Evolutionary conservation across 2,113 vertebrate species (phyloP).

Genomic region (Callospermophilus lateralis): DNA sequence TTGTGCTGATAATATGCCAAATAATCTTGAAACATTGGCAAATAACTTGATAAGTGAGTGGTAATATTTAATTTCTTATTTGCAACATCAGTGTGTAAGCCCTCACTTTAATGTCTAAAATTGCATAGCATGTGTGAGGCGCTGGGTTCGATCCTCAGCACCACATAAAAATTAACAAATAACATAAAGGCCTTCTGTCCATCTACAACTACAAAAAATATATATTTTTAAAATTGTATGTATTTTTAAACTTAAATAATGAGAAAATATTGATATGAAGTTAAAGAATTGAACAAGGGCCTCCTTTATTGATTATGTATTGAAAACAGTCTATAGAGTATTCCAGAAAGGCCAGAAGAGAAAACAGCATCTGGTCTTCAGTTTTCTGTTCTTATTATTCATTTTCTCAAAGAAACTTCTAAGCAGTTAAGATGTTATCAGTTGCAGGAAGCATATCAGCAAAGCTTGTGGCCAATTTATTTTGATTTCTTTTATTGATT

Average conservation of each 20-base stretch:
- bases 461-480: conserved; percentile 28
- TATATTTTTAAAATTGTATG: not conserved
- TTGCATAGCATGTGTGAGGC: no score
- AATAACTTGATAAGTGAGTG: not conserved
- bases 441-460: not conserved
- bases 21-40: not conserved
- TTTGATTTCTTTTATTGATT: not conserved
- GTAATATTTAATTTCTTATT: not conserved
- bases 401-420: conserved; percentile 29
- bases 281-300: not conserved
- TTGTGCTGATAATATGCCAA: not conserved
- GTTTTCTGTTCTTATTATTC: conserved; percentile 32
- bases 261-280: not conserved
- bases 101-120: not conserved
- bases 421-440: conserved; percentile 46
- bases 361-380: conserved; percentile 27
- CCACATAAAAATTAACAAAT: no score
- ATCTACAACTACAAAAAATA: no score
- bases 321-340: not conserved
- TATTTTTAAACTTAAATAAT: not conserved
- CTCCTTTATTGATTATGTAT: not conserved
- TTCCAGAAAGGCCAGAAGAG: not conserved
- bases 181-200: no score
- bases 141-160: no score
- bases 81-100: not conserved